A percentile compares a stretch with the other conserved stretches of the same genome.
Evolutionary conservation across 2,888 invertebrate genomes (phyloP).

Genomic region (Andrena dorsata): DNA sequence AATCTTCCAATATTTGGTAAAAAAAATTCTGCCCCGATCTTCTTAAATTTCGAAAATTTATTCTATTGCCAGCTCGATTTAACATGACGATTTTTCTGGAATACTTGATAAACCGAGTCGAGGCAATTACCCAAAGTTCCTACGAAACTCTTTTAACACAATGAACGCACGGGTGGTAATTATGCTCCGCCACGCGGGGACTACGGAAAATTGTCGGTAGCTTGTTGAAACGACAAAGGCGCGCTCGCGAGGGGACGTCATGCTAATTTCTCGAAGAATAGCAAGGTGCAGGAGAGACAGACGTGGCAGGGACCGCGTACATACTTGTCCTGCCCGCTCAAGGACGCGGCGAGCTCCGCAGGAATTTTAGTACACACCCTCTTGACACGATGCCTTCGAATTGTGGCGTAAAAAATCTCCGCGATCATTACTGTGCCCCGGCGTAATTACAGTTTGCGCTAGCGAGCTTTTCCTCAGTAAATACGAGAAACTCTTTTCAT

Average conservation of each 20-base stretch:
- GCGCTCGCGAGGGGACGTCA: slow-evolving; percentile 3
- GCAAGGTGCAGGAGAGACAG: neutral
- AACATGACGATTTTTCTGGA: no score
- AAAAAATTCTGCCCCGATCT: no score
- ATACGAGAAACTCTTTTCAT: neutral
- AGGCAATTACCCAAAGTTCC: no score
- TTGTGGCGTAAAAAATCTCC: neutral
- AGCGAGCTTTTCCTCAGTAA: neutral
- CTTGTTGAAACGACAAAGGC: slow-evolving; percentile 3
- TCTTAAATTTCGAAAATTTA: no score
- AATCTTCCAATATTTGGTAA: no score
- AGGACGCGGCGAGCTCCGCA: neutral
- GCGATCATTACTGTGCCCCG: no score
- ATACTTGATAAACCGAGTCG: no score
- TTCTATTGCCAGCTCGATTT: no score
- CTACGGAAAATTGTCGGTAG: slow-evolving; percentile 12
- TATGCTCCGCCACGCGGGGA: neutral
- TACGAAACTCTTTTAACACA: no score
- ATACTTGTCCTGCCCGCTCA: neutral
- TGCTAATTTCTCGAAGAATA: slow-evolving; percentile 4
- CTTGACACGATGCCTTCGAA: neutral
- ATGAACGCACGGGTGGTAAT: slow-evolving; percentile 9
- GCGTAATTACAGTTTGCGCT: slow-evolving; percentile 1
- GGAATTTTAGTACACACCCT: neutral
- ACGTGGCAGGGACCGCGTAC: neutral